Conservation (phyloP, 2,888 invertebrate species). For the Pandemis corylana region DNA sequence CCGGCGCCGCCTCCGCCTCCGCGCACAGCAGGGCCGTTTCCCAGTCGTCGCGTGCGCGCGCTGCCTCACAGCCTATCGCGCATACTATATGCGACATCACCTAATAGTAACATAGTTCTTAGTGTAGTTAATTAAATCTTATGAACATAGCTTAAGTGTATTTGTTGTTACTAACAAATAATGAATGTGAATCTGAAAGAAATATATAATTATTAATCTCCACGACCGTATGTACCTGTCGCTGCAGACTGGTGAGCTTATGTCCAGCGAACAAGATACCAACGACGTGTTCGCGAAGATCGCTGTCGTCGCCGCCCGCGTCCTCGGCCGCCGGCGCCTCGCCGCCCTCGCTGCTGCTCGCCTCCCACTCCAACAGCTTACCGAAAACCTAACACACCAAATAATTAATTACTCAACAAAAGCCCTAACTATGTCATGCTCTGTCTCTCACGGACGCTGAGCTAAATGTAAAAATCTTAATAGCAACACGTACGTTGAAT, state of each 20-base stretch:
- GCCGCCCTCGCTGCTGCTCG: conserved; percentile 77
- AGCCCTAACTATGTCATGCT: too few species aligned
- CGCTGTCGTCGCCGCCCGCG: conserved; percentile 78
- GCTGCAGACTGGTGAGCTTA: conserved; percentile 96
- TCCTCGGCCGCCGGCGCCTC: conserved; percentile 65
- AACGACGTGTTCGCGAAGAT: conserved; percentile 97
- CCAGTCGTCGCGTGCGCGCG: conserved; percentile 96
- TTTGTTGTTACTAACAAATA: too few species aligned
- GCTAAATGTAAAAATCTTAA: too few species aligned
- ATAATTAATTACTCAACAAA: not conserved
- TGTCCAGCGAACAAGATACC: conserved; percentile 97
- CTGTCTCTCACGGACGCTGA: too few species aligned
- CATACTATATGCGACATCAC: conserved; percentile 95
- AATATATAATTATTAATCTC: not conserved
- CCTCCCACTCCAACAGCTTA: conserved; percentile 91
- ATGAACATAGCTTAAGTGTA: too few species aligned
- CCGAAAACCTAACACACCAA: conserved; percentile 90
- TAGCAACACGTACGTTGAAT: too few species aligned
- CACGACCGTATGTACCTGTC: conserved; percentile 87
- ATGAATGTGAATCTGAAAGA: too few species aligned
- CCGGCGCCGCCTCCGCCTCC: conserved; percentile 66
- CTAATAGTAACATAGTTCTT: conserved; percentile 61
- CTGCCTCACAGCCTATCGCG: conserved; percentile 95
- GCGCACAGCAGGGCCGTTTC: conserved; percentile 84
- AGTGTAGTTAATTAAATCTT: too few species aligned